A percentile compares a stretch with the other conserved stretches of the same genome.
These are phyloP conservation scores for Channallabes apus DNA, from an alignment of 2,797 vertebrate species.

Conservation along the genomic window DNA sequence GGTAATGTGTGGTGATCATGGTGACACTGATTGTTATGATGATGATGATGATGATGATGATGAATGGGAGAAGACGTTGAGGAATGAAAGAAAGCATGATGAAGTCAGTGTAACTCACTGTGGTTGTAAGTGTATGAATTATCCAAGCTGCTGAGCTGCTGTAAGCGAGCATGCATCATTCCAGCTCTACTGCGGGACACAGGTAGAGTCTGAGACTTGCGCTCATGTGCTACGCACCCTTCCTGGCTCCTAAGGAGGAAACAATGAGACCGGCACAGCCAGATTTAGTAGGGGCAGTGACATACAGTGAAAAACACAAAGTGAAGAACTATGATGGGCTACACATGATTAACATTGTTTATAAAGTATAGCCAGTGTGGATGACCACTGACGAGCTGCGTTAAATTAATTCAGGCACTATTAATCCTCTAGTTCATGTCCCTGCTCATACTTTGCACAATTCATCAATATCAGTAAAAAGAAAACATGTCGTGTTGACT, in stretches of 20 bases:
- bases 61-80: background rate
- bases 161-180: slow-evolving; percentile 99
- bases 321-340: background rate
- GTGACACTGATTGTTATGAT: background rate
- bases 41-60: slow-evolving; percentile 1
- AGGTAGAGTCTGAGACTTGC: slow-evolving; percentile 99
- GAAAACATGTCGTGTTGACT: background rate
- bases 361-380: background rate
- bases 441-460: background rate
- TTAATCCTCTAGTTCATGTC: background rate
- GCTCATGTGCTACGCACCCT: slow-evolving; percentile 95
- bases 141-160: slow-evolving; percentile 99
- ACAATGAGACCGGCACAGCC: slow-evolving; percentile 1
- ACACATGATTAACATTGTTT: background rate
- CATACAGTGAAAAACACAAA: background rate
- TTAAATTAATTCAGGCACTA: background rate
- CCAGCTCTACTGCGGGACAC: slow-evolving; percentile 99
- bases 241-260: slow-evolving; percentile 97
- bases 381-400: background rate
- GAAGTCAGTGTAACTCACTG: slow-evolving; percentile 51
- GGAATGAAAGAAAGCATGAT: slow-evolving; percentile 38
- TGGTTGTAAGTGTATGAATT: slow-evolving; percentile 86
- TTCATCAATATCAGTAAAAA: background rate
- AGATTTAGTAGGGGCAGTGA: background rate
- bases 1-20: slow-evolving; percentile 49